Evolutionary conservation across 2,888 invertebrate genomes (phyloP).

Genomic region (Drosophila phalerata): DNA sequence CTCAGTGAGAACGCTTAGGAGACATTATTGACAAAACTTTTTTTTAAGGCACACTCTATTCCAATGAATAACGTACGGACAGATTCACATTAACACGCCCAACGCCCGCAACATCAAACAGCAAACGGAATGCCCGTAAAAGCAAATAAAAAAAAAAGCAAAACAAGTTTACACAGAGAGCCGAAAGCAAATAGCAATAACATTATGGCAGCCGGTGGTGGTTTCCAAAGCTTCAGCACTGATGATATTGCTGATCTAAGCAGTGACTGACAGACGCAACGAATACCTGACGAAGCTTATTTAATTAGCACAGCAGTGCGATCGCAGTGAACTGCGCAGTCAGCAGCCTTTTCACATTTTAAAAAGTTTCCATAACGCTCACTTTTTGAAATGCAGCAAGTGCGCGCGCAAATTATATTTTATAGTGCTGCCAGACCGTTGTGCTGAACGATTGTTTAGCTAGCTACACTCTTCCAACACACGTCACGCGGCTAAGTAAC

Average conservation of each 20-base stretch:
- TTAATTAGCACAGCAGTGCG: slow-evolving; percentile 68
- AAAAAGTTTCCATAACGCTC: slow-evolving; percentile 18
- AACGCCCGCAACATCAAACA: slow-evolving; percentile 46
- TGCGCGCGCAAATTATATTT: slow-evolving; percentile 2
- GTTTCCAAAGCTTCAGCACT: slow-evolving; percentile 17
- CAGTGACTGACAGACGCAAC: slow-evolving; percentile 40
- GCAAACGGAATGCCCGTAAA: slow-evolving; percentile 53
- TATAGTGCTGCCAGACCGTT: slow-evolving; percentile 19
- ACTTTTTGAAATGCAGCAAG: slow-evolving; percentile 9
- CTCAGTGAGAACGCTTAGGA: slow-evolving; percentile 35
- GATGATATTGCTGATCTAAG: slow-evolving; percentile 65
- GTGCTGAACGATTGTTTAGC: not conserved
- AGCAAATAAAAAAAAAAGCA: slow-evolving; percentile 19
- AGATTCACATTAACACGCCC: slow-evolving; percentile 46
- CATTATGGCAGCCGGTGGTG: slow-evolving; percentile 35
- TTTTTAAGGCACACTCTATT: slow-evolving; percentile 36
- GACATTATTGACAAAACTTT: slow-evolving; percentile 73
- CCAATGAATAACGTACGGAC: slow-evolving; percentile 34
- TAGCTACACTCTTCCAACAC: slow-evolving; percentile 35
- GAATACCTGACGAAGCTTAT: slow-evolving; percentile 54
- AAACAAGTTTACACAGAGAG: slow-evolving; percentile 67
- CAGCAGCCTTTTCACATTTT: slow-evolving; percentile 18
- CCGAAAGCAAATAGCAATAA: slow-evolving; percentile 39
- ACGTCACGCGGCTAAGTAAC: not conserved
- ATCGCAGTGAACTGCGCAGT: slow-evolving; percentile 47